phyloP scores from a whole-genome alignment of 2,888 invertebrate genomes.

The Atethmia centrago region DNA sequence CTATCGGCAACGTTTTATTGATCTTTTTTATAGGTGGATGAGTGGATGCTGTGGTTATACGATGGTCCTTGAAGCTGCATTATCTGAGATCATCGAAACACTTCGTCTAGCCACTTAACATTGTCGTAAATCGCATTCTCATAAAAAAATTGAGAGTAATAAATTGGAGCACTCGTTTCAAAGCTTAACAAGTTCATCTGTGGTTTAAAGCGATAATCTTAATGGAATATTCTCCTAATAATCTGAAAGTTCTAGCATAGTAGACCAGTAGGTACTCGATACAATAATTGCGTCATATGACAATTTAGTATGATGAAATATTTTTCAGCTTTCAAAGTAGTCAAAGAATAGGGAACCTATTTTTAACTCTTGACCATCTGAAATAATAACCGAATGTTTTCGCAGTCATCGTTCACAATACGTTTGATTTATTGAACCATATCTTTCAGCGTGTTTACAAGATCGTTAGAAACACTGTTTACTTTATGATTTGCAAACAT shows the following conservation, averaged over 20 bases:
- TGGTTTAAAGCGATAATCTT: background rate
- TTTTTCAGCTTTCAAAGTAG: slow-evolving; percentile 2
- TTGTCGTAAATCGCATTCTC: slow-evolving; percentile 70
- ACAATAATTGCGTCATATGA: background rate
- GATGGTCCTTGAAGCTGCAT: slow-evolving; percentile 73
- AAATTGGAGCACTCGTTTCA: slow-evolving; percentile 10
- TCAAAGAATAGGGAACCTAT: slow-evolving; percentile 19
- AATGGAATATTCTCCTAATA: background rate
- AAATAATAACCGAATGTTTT: slow-evolving; percentile 38
- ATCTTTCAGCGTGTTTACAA: slow-evolving; percentile 47
- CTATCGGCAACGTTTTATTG: slow-evolving; percentile 40
- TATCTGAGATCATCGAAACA: slow-evolving; percentile 68
- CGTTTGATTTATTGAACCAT: slow-evolving; percentile 45
- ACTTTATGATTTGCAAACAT: slow-evolving; percentile 36
- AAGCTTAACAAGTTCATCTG: slow-evolving; percentile 2
- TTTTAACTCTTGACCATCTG: slow-evolving; percentile 34
- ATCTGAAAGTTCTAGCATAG: background rate
- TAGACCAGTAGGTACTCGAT: background rate
- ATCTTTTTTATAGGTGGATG: slow-evolving; percentile 57
- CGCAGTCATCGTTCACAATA: slow-evolving; percentile 38
- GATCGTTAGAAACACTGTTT: slow-evolving; percentile 48
- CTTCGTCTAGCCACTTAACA: slow-evolving; percentile 71
- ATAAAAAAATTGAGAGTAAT: slow-evolving; percentile 65
- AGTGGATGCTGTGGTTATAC: slow-evolving; percentile 55
- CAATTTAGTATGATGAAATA: background rate